These are phyloP conservation scores for Dasypolia templi DNA, from an alignment of 2,888 invertebrate species.

Conservation along the genomic window DNA sequence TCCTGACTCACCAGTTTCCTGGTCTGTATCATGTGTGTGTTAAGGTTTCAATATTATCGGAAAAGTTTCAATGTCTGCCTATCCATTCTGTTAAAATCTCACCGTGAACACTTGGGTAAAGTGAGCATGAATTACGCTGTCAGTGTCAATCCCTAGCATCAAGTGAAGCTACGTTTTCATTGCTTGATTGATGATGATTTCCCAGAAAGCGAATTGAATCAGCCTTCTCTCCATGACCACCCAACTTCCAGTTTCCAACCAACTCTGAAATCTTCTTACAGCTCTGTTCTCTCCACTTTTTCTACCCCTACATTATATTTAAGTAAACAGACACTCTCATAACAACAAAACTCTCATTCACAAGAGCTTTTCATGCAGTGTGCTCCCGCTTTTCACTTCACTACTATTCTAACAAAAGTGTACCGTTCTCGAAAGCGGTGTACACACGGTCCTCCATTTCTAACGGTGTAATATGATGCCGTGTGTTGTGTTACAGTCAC, in stretches of 20 bases:
- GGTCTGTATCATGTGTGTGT: background rate
- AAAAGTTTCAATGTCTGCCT: background rate
- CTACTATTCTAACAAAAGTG: slow-evolving; percentile 46
- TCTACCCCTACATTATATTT: background rate
- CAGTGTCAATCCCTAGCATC: background rate
- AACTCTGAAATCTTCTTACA: background rate
- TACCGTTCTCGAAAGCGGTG: slow-evolving; percentile 61
- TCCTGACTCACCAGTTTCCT: background rate
- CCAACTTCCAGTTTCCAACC: too few species aligned
- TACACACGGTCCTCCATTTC: slow-evolving; percentile 56
- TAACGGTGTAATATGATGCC: slow-evolving; percentile 60
- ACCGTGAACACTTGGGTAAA: background rate
- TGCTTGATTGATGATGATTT: too few species aligned
- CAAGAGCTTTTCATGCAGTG: slow-evolving; percentile 24
- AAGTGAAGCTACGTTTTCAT: too few species aligned
- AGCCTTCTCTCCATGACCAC: too few species aligned
- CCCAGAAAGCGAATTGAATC: background rate
- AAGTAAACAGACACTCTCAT: background rate
- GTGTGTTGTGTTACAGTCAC: slow-evolving; percentile 63
- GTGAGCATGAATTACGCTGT: background rate
- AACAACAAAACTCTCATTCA: slow-evolving; percentile 20
- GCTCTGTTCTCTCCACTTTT: background rate
- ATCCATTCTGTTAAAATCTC: background rate
- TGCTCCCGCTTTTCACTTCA: slow-evolving; percentile 44
- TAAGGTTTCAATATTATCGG: background rate